Base-by-base conservation (phyloP, 2,888 invertebrate species). In the Rhynchonema sp. region DNA sequence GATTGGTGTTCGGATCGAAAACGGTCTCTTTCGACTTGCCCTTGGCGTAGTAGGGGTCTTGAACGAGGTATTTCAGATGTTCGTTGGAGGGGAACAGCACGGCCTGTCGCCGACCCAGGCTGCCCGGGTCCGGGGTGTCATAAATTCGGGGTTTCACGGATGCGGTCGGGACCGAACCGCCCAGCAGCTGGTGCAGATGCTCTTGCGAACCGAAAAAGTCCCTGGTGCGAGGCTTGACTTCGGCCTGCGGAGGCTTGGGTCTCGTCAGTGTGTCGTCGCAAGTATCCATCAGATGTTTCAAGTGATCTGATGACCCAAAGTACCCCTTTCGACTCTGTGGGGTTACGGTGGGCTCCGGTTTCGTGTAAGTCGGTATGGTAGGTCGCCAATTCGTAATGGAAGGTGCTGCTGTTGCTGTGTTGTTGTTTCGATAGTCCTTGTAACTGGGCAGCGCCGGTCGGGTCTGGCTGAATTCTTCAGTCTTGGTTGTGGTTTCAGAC, bases 251-350 rank as follows among this genome's bases (percentile, higher is more conserved):
- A 6, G 38, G 38, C 38, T 38, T 46, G 20, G 17, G n/a, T n/a
- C n/a, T n/a, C n/a, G n/a, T n/a, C n/a, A n/a, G n/a, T n/a, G n/a
- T n/a, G n/a, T n/a, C n/a, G n/a, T n/a, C n/a, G n/a, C n/a, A n/a
- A 6, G 28, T 46, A 22, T 61, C 56, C n/a, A 61, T 27, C 46
- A 61, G 28, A 25, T 28, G 20, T 27, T 61, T 54, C 56, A 61
- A 27, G 28, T 59, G 58, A 3, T 61, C 61, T 1, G 61, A 56
- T 17, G 59, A 59, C 6, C 58, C 53, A 27, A 58, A 58, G 53
- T 52, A 53, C 27, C 27, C 52, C 29, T 52, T 58, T 25, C n/a
- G 20, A 17, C n/a, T 17, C 23, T 23, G 49, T 17, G 38, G 38
- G n/a, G n/a, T n/a, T n/a, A n/a, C n/a, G n/a, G n/a, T n/a, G n/a